These are phyloP conservation scores for Loris lydekkerianus DNA, from an alignment of 2,797 vertebrate genomes.

Conservation along the genomic window DNA sequence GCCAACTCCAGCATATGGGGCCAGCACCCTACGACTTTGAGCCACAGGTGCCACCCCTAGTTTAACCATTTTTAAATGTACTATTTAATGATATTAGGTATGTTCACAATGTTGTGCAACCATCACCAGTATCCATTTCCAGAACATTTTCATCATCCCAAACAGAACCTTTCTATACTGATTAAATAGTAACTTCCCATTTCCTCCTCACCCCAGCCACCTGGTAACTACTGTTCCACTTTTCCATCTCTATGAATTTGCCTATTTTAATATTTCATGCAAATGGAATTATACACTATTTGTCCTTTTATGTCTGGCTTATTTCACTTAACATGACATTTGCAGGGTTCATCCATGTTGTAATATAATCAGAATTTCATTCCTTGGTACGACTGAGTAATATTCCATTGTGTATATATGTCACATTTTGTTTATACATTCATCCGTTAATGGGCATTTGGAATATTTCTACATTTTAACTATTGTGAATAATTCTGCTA, in stretches of 20 bases:
- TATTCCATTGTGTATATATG: background rate
- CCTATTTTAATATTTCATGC: background rate
- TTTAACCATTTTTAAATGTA: background rate
- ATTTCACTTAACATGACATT: background rate
- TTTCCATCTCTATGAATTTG: constrained; percentile 13
- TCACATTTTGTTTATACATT: constrained; percentile 23
- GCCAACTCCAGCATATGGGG: no score
- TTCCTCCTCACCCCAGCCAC: background rate
- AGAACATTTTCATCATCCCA: constrained; percentile 35
- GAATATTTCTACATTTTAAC: background rate
- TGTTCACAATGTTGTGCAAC: background rate
- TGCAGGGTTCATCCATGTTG: background rate
- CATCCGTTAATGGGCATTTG: background rate
- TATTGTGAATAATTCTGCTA: constrained; percentile 29
- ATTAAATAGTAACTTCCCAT: constrained; percentile 18
- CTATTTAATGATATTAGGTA: background rate
- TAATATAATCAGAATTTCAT: constrained; percentile 45
- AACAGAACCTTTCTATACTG: constrained; percentile 41
- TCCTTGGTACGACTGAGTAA: background rate
- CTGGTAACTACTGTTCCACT: background rate
- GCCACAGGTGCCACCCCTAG: background rate
- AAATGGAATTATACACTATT: constrained; percentile 33
- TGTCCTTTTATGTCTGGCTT: background rate
- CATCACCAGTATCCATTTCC: background rate
- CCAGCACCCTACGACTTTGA: no score